phyloP scores from a whole-genome alignment of 2,797 vertebrate species.

The Columba guinea region DNA sequence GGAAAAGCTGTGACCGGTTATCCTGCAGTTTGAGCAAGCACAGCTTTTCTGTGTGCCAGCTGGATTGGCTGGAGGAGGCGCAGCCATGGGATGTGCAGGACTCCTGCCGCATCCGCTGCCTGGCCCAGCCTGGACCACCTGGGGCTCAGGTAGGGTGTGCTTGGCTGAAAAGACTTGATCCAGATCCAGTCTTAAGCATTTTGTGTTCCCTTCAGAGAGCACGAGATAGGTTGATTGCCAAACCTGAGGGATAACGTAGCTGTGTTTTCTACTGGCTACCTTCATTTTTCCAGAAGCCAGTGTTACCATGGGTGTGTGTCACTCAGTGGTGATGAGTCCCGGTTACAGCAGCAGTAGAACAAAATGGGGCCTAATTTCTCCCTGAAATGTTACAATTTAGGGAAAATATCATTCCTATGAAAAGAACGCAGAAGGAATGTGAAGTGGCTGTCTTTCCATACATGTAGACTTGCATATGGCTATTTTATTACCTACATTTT shows the following conservation, averaged over 20 bases:
- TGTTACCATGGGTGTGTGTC: accelerated
- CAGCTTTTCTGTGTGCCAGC: background rate
- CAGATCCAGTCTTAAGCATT: background rate
- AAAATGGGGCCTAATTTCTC: background rate
- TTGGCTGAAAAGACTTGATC: background rate
- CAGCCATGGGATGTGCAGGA: background rate
- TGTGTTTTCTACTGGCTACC: background rate
- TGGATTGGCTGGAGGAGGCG: background rate
- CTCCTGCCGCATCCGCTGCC: accelerated
- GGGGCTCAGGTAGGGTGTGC: accelerated
- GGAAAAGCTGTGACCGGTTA: accelerated
- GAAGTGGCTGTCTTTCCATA: background rate
- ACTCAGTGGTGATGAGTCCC: accelerated
- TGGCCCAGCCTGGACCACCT: background rate
- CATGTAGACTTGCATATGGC: background rate
- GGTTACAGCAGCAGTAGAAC: accelerated
- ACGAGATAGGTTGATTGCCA: accelerated
- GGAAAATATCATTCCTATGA: background rate
- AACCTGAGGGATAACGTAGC: background rate
- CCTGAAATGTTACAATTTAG: background rate
- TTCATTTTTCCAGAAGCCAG: background rate
- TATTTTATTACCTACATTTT: background rate
- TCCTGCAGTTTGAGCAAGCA: background rate
- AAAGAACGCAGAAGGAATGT: background rate
- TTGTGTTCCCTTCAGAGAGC: background rate